Base-by-base conservation (phyloP, 37 sponge, comb jelly and placozoan species). In the Chondrosia reniformis region DNA sequence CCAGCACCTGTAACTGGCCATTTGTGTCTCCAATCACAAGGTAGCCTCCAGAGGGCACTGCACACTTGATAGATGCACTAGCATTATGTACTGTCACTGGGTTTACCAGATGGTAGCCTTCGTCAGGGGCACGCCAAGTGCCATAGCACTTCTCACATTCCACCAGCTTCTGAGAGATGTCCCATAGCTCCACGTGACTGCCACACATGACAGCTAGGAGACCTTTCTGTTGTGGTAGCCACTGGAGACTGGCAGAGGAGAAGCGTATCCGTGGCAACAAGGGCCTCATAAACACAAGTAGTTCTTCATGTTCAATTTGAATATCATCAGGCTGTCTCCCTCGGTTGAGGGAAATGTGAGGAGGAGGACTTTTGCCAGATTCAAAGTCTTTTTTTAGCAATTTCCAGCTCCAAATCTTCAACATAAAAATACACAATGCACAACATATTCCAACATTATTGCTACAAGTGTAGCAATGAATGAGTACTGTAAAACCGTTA, bases 11-110 rank as follows among this genome's bases (percentile, higher is more conserved):
- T 4, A 81, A 52, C 0, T 55, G 30, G 31, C 87, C 82, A 24
- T 0, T 45, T 21, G 22, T 40, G 31, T 86, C 86, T 42, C 86
- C 86, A 13, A 43, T 56, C 25, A 87, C 39, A 25, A 87, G 25
- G 43, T 38, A 69, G 44, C 42, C 72, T 2, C 72, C 72, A 36
- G 72, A 69, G 25, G 72, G 41, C 31, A 69, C 72, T 44, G 42
- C 19, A 7, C 36, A 69, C 2, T 69, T 41, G 36, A 69, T 44
- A 40, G 38, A 13, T 8, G 72, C 31, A 13, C 43, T 13, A 41
- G 22, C 24, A 39, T 21, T 17, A 15, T 43, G 41, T 2, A 40
- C 72, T 37, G 7, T 36, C 0, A 44, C 22, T 13, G 72, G 72
- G 9, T 69, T 25, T 19, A 34, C 31, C 24, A 69, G 42, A 3